Evolutionary conservation across 1,140 invertebrate genomes (phyloP), one percentile per base, ranked within the genome.

Genomic region (Cyrtorhinus lividipennis): DNA sequence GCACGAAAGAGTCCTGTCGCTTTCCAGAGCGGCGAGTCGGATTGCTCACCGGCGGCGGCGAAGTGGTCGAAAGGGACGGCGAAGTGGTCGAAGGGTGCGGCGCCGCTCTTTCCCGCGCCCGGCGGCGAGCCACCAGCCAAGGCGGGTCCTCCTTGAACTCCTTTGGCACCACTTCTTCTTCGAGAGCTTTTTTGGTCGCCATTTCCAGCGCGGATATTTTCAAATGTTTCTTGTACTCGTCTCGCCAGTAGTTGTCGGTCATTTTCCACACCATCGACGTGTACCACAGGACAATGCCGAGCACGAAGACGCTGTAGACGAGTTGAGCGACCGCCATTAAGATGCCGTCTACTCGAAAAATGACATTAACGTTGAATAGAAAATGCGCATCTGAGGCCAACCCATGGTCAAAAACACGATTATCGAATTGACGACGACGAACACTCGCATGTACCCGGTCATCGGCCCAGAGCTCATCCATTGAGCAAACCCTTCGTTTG

Each of bases 401-500:
- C 72, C 74, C 69, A 81, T 75, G 2, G 78, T 76, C 3, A 81
- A 61, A 46, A 81, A 77, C 1, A 81, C 72, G 18, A 79, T 65
- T 3, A 81, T 27, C 12, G 78, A 77, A 72, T 81, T 82, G 22
- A 75, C 74, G 13, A 81, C 69, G 18, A 82, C 78, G 66, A 82
- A 82, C 1, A 81, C 67, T 63, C 75, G 74, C 75, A 82, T 77
- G 69, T 77, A 80, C 68, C 80, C 79, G 20, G 78, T 65, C 24
- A 80, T 80, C 23, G 78, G 72, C 61, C 72, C 73, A 2, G 79
- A 79, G 64, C 72, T 71, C 3, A 81, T 66, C 81, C 81, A 82
- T n/a, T 72, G 71, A 15, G 74, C 70, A 62, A 81, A 81, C 13
- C 78, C 77, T 23, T 25, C 20, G 30, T 60, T 61, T 1, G 15